Base-by-base conservation (phyloP, 2,888 invertebrate species). In the Carcina quercana region DNA sequence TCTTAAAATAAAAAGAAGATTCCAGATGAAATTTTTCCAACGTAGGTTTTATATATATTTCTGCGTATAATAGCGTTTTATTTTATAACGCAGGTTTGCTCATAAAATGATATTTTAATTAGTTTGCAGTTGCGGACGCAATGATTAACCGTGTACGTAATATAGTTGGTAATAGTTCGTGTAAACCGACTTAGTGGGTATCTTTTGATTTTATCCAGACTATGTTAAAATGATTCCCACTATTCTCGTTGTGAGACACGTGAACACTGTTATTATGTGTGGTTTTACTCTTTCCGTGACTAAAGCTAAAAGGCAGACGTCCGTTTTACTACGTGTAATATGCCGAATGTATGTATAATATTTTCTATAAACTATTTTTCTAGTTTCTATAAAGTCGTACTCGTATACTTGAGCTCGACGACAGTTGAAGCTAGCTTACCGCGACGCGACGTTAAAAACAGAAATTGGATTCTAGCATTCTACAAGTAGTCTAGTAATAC, bases 21-120 rank as follows among this genome's bases (percentile, higher is more conserved):
- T n/a, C n/a, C n/a, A n/a, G n/a, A n/a, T n/a, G n/a, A n/a, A n/a
- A n/a, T n/a, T n/a, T n/a, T n/a, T n/a, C n/a, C n/a, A n/a, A n/a
- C n/a, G n/a, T n/a, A n/a, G n/a, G n/a, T n/a, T n/a, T n/a, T n/a
- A n/a, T n/a, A n/a, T n/a, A n/a, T n/a, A n/a, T n/a, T n/a, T n/a
- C n/a, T n/a, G n/a, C n/a, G n/a, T n/a, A n/a, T n/a, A n/a, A n/a
- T n/a, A n/a, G n/a, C n/a, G n/a, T n/a, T n/a, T n/a, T n/a, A n/a
- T n/a, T n/a, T n/a, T n/a, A n/a, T n/a, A n/a, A n/a, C 51, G 53
- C 56, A 59, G 53, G 54, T 61, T 64, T 61, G 53, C 51, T 58
- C 57, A 58, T 60, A 61, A 65, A 65, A 72, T 70, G 67, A 65
- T 59, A 59, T 68, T 70, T 70, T 67, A 70, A 71, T 71, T 65